phyloP scores from a whole-genome alignment of 2,888 invertebrate species.

The Proisotoma minuta region DNA sequence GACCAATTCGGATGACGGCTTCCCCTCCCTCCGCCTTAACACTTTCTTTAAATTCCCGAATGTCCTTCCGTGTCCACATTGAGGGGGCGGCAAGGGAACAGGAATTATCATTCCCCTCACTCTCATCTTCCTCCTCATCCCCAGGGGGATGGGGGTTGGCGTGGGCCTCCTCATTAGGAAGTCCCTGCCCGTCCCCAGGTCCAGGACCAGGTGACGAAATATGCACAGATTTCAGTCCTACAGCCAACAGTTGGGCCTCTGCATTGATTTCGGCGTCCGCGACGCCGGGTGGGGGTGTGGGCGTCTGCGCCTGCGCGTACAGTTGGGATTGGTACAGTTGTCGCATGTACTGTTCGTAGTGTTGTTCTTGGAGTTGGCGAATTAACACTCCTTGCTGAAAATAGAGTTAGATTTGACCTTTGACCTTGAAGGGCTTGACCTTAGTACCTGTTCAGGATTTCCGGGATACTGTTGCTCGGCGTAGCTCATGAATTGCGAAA shows the following conservation, averaged over 20 bases:
- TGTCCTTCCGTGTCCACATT: constrained; percentile 93
- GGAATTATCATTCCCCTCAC: constrained; percentile 34
- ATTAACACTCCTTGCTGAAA: constrained; percentile 85
- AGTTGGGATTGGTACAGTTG: constrained; percentile 64
- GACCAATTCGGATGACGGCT: constrained; percentile 85
- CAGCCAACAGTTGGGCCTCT: constrained; percentile 43
- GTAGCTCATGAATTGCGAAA: constrained; percentile 80
- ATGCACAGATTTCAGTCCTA: constrained; percentile 7
- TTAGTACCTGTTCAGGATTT: constrained; percentile 59
- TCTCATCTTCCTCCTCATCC: constrained; percentile 47
- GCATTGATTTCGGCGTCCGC: constrained; percentile 46
- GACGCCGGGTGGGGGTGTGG: not conserved
- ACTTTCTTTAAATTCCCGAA: constrained; percentile 81
- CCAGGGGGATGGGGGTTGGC: no score
- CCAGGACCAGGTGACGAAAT: no score
- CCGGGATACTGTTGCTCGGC: constrained; percentile 82
- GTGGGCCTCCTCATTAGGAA: no score
- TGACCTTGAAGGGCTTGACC: no score
- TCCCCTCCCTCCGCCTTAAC: constrained; percentile 75
- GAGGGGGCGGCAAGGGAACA: constrained; percentile 58
- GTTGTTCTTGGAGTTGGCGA: constrained; percentile 93
- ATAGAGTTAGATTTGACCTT: no score
- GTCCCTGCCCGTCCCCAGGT: no score
- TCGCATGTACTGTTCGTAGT: constrained; percentile 98
- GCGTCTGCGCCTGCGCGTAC: constrained; percentile 29